Base-by-base conservation (phyloP, 2,113 vertebrate genomes). In the Mugil cephalus region DNA sequence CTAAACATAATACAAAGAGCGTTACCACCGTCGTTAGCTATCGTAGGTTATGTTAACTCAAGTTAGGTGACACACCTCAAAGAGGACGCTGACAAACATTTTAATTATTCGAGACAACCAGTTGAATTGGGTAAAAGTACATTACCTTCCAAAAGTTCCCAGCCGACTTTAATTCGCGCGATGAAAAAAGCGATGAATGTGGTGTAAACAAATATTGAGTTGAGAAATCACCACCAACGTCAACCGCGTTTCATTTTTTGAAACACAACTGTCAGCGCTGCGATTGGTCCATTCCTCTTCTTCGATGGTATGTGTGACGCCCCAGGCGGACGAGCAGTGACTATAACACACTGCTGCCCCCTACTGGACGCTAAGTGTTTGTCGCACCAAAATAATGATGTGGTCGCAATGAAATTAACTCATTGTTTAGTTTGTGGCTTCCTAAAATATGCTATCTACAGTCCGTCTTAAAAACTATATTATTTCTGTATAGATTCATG, bases 211-310 rank as follows among this genome's bases (percentile, higher is more conserved):
- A 53, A 55, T 8, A 4, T 7, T n/a, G 11, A 7, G 40, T 11
- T 12, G 12, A 50, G 24, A 30, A 30, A 11, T 12, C 21, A 60
- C 52, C 73, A 59, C n/a, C n/a, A n/a, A n/a, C n/a, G n/a, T 58
- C 58, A 71, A 83, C 89, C 91, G 91, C 91, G 82, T 83, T 62
- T 76, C 42, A 15, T 93, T 93, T 93, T 93, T 89, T 91, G 92
- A 76, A 88, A 84, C 80, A 80, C 51, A 79, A 86, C 54, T 17
- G 17, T 43, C 70, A 24, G 71, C 54, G 1, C 69, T 66, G 15
- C 19, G 52, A 94, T 93, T 93, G 88, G 90, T 42, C 46, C 1
- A 4, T 58, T 69, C 48, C 1, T 79, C 77, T 88, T 88, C 89
- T 87, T 88, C 60, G 18, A 45, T 39, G 3, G 30, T 74, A 55